Evolutionary conservation across 2,797 vertebrate species (phyloP).

Genomic region (Chrysocyon brachyurus): DNA sequence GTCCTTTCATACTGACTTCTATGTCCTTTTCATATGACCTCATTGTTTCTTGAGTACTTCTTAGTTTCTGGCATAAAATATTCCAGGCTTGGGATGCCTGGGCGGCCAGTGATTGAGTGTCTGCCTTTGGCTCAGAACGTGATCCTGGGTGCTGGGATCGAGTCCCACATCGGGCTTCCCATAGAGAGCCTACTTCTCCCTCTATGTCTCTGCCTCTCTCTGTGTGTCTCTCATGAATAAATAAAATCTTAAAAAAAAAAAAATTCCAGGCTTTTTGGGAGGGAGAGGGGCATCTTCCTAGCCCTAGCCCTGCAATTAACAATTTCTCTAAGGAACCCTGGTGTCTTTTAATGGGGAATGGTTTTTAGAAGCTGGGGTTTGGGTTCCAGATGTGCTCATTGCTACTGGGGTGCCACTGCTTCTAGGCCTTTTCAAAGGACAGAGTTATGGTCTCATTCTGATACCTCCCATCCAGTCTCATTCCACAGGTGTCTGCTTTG

Average conservation of each 20-base stretch:
- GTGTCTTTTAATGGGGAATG: not conserved
- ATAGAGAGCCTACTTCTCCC: too few relatives aligned
- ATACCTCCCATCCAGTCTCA: not conserved
- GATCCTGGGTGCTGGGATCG: too few relatives aligned
- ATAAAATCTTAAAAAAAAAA: not conserved
- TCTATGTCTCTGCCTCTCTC: too few relatives aligned
- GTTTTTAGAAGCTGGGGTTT: not conserved
- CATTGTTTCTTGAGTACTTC: not conserved
- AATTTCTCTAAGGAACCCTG: not conserved
- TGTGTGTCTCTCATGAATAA: too few relatives aligned
- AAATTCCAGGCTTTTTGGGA: not conserved
- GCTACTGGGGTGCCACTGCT: not conserved
- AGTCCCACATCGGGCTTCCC: too few relatives aligned
- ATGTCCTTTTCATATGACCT: not conserved
- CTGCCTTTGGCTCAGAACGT: too few relatives aligned
- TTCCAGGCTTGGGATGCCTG: not conserved
- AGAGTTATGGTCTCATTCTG: not conserved
- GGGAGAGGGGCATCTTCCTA: not conserved
- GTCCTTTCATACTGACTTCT: not conserved
- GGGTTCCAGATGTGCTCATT: not conserved
- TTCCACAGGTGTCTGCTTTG: not conserved
- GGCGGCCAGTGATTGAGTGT: too few relatives aligned
- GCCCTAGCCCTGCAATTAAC: not conserved
- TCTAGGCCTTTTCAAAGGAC: not conserved
- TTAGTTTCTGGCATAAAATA: not conserved